phyloP scores from a whole-genome alignment of 2,888 invertebrate species.

The Pseudococcus jackbeardsleyi region DNA sequence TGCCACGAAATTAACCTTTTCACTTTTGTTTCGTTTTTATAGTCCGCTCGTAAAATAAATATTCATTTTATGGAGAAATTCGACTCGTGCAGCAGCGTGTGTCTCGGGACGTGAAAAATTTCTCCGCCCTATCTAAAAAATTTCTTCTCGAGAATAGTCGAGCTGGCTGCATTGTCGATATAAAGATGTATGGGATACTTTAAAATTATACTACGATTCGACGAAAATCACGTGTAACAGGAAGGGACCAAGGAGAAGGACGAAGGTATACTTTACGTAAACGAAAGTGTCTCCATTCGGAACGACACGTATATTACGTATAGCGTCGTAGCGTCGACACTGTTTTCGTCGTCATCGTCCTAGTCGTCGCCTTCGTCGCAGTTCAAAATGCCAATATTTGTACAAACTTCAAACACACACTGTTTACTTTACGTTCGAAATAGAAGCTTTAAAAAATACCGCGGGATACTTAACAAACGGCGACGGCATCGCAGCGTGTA shows the following conservation, averaged over 20 bases:
- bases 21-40: constrained; percentile 50
- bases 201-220: constrained; percentile 21
- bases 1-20: constrained; percentile 55
- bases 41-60: constrained; percentile 44
- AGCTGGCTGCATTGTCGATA: background rate
- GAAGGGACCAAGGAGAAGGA: background rate
- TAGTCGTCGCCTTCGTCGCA: too few relatives aligned
- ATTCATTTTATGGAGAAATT: constrained; percentile 52
- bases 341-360: background rate
- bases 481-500: background rate
- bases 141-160: background rate
- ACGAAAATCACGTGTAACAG: constrained; percentile 9
- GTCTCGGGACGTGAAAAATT: constrained; percentile 25
- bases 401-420: background rate
- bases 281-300: background rate
- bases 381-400: constrained; percentile 43
- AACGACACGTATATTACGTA: constrained; percentile 8
- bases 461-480: constrained; percentile 4
- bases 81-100: background rate
- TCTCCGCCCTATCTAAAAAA: too few relatives aligned
- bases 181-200: background rate
- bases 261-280: too few relatives aligned
- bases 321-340: background rate
- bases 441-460: constrained; percentile 52
- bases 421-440: constrained; percentile 36